Evolutionary conservation across 2,113 vertebrate species (phyloP).

Genomic region (Pseudolaguvia tuberculata): DNA sequence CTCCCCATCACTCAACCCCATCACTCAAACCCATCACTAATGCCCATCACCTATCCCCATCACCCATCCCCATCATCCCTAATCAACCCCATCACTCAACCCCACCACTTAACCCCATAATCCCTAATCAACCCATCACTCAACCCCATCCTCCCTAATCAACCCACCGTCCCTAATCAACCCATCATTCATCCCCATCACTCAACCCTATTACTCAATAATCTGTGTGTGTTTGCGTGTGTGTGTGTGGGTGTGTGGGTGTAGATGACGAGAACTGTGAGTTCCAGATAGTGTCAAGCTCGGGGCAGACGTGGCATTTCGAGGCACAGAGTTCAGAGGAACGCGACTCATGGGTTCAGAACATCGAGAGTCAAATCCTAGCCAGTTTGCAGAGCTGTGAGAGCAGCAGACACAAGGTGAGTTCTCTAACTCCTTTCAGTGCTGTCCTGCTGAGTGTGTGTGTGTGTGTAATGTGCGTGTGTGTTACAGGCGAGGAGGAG

Average conservation of each 20-base stretch:
- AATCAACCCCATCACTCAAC: not conserved
- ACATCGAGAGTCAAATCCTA: constrained; percentile 94
- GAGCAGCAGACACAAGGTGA: constrained; percentile 74
- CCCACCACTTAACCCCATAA: no score
- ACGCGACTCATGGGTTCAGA: constrained; percentile 88
- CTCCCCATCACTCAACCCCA: not conserved
- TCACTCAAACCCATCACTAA: no score
- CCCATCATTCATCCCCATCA: no score
- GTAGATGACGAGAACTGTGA: constrained; percentile 89
- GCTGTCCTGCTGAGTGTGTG: not conserved
- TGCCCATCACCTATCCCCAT: not conserved
- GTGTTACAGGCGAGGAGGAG: constrained; percentile 77
- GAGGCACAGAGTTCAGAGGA: constrained; percentile 89
- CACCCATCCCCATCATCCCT: not conserved
- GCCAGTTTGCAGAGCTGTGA: constrained; percentile 93
- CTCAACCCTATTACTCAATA: no score
- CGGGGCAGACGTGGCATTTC: constrained; percentile 95
- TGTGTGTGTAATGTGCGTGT: constrained; percentile 8
- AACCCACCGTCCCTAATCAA: no score
- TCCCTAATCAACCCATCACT: not conserved
- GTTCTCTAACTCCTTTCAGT: not conserved
- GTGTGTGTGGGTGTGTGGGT: constrained; percentile 19
- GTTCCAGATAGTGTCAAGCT: constrained; percentile 91
- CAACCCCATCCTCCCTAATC: no score
- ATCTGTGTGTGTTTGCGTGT: constrained; percentile 13